Conservation (phyloP, 1,140 invertebrate genomes). For the Musca domestica region DNA sequence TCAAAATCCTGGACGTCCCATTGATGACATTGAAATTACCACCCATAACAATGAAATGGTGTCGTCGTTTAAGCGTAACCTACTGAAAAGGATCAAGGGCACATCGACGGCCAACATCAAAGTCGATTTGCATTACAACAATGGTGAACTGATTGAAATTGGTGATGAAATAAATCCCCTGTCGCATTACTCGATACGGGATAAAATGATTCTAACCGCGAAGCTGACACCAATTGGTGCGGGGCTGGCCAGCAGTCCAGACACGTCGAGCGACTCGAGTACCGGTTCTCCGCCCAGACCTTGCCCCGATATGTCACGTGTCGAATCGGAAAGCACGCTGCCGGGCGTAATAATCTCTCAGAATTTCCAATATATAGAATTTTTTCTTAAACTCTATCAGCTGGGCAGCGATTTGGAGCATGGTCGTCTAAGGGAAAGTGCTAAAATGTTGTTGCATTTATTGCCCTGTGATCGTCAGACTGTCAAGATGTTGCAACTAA, state of each 20-base stretch:
- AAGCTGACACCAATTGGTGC: slow-evolving; percentile 79
- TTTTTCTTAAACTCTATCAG: slow-evolving; percentile 89
- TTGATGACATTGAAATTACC: slow-evolving; percentile 89
- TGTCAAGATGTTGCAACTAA: slow-evolving; percentile 63
- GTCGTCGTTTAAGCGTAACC: slow-evolving; percentile 59
- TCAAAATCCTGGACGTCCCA: slow-evolving; percentile 82
- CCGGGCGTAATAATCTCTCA: slow-evolving; percentile 86
- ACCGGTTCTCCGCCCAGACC: slow-evolving; percentile 76
- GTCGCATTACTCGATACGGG: slow-evolving; percentile 80
- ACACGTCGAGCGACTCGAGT: slow-evolving; percentile 58
- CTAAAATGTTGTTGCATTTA: slow-evolving; percentile 80
- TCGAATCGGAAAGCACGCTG: slow-evolving; percentile 80
- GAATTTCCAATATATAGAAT: slow-evolving; percentile 77
- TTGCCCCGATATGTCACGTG: slow-evolving; percentile 64
- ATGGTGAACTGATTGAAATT: slow-evolving; percentile 84
- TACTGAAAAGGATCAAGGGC: slow-evolving; percentile 72
- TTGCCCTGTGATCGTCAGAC: slow-evolving; percentile 84
- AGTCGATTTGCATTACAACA: slow-evolving; percentile 81
- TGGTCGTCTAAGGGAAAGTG: slow-evolving; percentile 78
- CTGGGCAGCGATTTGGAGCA: slow-evolving; percentile 80
- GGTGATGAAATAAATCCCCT: slow-evolving; percentile 86
- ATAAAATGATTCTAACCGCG: slow-evolving; percentile 90
- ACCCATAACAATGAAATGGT: slow-evolving; percentile 92
- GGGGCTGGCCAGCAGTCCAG: slow-evolving; percentile 82
- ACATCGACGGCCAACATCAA: slow-evolving; percentile 67